Evolutionary conservation across 2,888 invertebrate genomes (phyloP), one percentile per base, ranked within the genome.

Genomic region (Pinctada fucata): DNA sequence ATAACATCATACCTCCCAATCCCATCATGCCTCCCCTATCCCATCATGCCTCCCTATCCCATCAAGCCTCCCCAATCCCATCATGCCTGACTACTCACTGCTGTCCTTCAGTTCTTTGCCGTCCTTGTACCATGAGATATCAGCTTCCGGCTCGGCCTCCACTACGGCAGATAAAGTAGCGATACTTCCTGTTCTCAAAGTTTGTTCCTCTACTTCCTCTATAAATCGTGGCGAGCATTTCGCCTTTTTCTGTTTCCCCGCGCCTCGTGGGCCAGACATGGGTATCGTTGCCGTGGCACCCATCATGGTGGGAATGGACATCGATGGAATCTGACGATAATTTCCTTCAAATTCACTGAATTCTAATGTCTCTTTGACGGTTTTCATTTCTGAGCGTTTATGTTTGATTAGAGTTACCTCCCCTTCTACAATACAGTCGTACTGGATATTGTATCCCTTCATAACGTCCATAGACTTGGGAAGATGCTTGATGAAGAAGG

Each of bases 61-160:
- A 31, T 31, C 31, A 31, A 1, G 31, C 31, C 0, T 31, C 31
- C 31, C 31, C 31, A 1, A 31, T 1, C 31, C 31, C 31, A 31
- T 31, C 31, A 31, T 31, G 31, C 31, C 31, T 31, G 31, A 31
- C 31, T 31, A 72, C 80, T 50, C 8, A 83, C 84, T 80, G 16
- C 78, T 80, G n/a, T 80, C 76, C 63, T 96, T 95, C 65, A 97
- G 94, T 64, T 95, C 95, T 2, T 96, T 96, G 87, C 95, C 95
- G 85, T 96, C 96, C 91, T 97, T 97, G 93, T 95, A 96, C 97
- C 97, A 97, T 47, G 95, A 94, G 10, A 97, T 95, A 76, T 94
- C 95, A 85, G 95, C 95, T 0, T 97, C 96, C 64, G 81, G 78
- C 16, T 64, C 58, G 47, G 78, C 75, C 13, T 78, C 78, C 10